Conservation (phyloP, 2,888 invertebrate species). For the Plagodis dolabraria region DNA sequence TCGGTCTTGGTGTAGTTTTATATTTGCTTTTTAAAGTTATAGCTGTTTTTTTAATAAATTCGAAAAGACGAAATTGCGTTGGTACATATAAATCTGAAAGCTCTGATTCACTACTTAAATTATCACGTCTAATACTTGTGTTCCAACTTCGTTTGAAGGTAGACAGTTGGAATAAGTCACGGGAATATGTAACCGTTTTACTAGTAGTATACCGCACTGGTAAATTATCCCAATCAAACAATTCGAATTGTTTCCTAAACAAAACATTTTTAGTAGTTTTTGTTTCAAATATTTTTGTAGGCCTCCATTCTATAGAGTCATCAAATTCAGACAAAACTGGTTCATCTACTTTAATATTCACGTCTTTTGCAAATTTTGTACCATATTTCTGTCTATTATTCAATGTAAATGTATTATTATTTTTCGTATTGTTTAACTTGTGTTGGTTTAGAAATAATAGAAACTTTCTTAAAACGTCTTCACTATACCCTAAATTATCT, state of each 20-base stretch:
- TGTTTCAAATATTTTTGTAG: too few species aligned
- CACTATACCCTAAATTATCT: neutral
- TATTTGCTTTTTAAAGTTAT: neutral
- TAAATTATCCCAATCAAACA: neutral
- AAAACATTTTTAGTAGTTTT: too few species aligned
- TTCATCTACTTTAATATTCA: too few species aligned
- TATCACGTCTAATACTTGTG: neutral
- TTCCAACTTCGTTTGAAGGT: neutral
- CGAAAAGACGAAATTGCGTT: slow-evolving; percentile 1
- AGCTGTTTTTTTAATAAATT: neutral
- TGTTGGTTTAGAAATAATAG: neutral
- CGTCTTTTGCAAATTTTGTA: too few species aligned
- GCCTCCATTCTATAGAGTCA: too few species aligned
- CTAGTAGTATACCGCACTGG: neutral
- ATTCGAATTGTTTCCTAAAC: too few species aligned
- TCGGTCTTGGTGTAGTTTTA: neutral
- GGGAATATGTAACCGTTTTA: neutral
- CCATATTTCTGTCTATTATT: too few species aligned
- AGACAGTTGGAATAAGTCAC: neutral
- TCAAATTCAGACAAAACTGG: too few species aligned
- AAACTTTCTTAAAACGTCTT: neutral
- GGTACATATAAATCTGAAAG: neutral
- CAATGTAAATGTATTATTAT: too few species aligned
- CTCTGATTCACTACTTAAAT: neutral
- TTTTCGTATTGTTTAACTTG: neutral